Conservation (phyloP, 2,113 vertebrate species). For the Motacilla tschutschensis region DNA sequence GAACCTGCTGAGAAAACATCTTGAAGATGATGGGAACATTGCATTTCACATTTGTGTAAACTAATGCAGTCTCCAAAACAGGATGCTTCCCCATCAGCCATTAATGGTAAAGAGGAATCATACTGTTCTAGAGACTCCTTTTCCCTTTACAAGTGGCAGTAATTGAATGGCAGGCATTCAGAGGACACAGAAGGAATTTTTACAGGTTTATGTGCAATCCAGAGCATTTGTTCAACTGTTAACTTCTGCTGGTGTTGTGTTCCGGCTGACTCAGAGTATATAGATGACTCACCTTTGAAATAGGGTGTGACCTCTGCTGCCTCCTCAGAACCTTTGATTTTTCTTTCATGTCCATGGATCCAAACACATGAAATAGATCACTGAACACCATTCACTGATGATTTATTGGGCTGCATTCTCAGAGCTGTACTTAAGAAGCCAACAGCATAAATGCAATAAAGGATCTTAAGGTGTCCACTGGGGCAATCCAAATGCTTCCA, state of each 20-base stretch:
- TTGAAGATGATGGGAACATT: not conserved
- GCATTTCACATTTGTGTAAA: slow-evolving; percentile 3
- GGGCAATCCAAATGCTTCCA: not conserved
- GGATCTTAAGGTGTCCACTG: not conserved
- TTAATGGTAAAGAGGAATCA: not conserved
- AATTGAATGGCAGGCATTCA: not conserved
- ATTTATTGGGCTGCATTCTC: not conserved
- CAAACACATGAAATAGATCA: not conserved
- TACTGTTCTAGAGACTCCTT: not conserved
- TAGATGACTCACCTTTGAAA: fast-evolving
- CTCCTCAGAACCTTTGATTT: not conserved
- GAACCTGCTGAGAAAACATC: slow-evolving; percentile 20
- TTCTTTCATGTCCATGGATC: not conserved
- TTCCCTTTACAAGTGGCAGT: not conserved
- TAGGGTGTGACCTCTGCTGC: fast-evolving
- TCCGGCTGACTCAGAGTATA: not conserved
- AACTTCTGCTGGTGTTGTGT: not conserved
- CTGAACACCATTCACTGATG: not conserved
- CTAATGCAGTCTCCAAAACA: not conserved
- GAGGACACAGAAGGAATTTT: not conserved
- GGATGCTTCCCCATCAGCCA: not conserved
- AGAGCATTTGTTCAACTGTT: not conserved
- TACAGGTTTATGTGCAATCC: not conserved
- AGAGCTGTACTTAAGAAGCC: not conserved
- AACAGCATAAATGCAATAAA: not conserved